These are phyloP conservation scores for Tipula vernalis DNA, from an alignment of 2,888 invertebrate species.

Conservation along the genomic window DNA sequence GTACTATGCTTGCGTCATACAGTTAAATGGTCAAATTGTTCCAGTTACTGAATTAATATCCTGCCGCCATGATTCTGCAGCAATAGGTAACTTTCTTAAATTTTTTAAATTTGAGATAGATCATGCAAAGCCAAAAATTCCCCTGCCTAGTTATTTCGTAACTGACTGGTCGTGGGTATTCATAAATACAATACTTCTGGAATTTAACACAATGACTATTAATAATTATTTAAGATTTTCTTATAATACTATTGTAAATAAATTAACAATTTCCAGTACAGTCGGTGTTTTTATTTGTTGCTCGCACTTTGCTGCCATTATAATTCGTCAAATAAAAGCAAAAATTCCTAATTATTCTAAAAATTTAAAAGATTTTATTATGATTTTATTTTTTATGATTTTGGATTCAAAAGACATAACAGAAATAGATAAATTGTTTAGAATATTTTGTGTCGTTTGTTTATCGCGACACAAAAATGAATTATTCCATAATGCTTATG, in stretches of 20 bases:
- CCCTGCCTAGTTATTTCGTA: not conserved
- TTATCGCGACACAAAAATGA: not conserved
- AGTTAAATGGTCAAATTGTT: not conserved
- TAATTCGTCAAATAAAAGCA: too few species aligned
- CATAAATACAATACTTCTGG: not conserved
- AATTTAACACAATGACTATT: not conserved
- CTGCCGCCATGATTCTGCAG: not conserved
- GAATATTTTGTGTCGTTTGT: not conserved
- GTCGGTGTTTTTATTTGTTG: too few species aligned
- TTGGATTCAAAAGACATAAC: not conserved
- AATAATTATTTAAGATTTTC: not conserved
- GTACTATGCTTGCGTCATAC: not conserved
- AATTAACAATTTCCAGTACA: not conserved
- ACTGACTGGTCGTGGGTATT: not conserved
- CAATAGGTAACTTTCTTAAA: not conserved
- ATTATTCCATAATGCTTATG: too few species aligned
- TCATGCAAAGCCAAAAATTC: too few species aligned
- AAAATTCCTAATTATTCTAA: too few species aligned
- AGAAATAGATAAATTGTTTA: not conserved
- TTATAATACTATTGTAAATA: not conserved
- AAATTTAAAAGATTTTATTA: too few species aligned
- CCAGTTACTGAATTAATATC: not conserved
- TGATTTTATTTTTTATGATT: too few species aligned
- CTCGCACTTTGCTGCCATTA: too few species aligned
- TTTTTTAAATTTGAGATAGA: too few species aligned